These are phyloP conservation scores for Belonocnema kinseyi DNA, from an alignment of 1,140 invertebrate species.

Conservation along the genomic window DNA sequence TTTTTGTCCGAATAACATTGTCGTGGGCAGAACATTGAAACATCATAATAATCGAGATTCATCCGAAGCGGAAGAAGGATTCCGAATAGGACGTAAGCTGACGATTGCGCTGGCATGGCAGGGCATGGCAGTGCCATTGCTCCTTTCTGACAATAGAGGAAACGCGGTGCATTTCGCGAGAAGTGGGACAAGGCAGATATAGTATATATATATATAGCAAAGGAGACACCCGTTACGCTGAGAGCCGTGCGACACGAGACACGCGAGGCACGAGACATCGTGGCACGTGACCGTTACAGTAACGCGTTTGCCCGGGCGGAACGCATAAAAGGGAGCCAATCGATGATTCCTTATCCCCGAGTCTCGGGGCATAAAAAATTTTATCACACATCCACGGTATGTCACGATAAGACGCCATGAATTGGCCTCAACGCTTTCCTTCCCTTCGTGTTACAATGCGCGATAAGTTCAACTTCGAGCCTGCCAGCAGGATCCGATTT, in stretches of 20 bases:
- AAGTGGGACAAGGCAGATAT: conserved; percentile 26
- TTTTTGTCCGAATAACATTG: not conserved
- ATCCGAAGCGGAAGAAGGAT: conserved; percentile 20
- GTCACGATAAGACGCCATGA: conserved; percentile 13
- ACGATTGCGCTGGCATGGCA: not conserved
- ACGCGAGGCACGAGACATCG: conserved; percentile 14
- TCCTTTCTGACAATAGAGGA: conserved; percentile 23
- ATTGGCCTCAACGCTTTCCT: conserved; percentile 14
- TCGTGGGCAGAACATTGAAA: not conserved
- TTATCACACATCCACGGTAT: conserved; percentile 7
- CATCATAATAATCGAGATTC: conserved; percentile 27
- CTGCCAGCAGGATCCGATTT: not conserved
- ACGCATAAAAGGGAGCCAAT: conserved; percentile 18
- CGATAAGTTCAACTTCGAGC: not conserved
- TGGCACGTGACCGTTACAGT: conserved; percentile 19
- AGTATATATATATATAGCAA: not conserved
- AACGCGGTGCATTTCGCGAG: conserved; percentile 10
- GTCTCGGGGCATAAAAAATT: conserved; percentile 1
- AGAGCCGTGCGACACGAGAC: conserved; percentile 11
- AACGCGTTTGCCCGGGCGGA: not conserved
- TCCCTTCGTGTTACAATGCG: not conserved
- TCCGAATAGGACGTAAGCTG: conserved; percentile 4
- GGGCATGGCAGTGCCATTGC: not conserved
- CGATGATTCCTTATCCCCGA: conserved; percentile 5
- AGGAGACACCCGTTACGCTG: not conserved